Percentiles rank a stretch among this genome's conserved stretches.
Evolutionary conservation across 2,113 vertebrate species (phyloP).

Genomic region (Tachysurus fulvidraco): DNA sequence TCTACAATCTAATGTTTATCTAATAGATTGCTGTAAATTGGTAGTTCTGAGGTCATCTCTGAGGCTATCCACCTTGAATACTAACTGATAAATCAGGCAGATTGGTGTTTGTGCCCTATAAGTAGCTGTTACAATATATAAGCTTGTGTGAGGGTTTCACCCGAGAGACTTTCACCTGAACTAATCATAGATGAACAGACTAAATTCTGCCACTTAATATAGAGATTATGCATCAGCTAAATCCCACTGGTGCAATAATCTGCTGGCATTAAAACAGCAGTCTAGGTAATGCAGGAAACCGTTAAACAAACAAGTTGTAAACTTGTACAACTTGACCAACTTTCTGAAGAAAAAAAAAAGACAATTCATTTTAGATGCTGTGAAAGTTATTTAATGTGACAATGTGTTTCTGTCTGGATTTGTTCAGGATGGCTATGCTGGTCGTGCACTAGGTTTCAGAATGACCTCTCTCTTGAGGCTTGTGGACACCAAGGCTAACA

Average conservation of each 20-base stretch:
- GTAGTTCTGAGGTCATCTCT: background rate
- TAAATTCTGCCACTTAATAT: background rate
- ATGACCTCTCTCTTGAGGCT: slow-evolving; percentile 77
- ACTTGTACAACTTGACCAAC: background rate
- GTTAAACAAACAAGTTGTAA: background rate
- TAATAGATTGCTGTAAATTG: background rate
- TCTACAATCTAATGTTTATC: background rate
- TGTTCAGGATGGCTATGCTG: slow-evolving; percentile 74
- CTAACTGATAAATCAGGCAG: background rate
- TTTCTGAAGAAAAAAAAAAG: background rate
- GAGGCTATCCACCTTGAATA: background rate
- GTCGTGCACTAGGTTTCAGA: slow-evolving; percentile 74
- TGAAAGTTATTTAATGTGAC: background rate
- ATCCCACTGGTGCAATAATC: background rate
- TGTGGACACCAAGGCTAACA: slow-evolving; percentile 81
- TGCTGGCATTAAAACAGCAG: background rate
- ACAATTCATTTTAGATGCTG: background rate
- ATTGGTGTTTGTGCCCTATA: background rate
- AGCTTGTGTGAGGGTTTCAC: background rate
- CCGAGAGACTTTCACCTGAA: too few species aligned
- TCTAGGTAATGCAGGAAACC: background rate
- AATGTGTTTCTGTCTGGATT: background rate
- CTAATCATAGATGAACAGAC: background rate
- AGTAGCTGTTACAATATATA: background rate
- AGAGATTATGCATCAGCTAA: background rate